A percentile compares a stretch with the other conserved stretches of the same genome.
Conservation (phyloP, 1,140 invertebrate genomes). For the Danaus plexippus region DNA sequence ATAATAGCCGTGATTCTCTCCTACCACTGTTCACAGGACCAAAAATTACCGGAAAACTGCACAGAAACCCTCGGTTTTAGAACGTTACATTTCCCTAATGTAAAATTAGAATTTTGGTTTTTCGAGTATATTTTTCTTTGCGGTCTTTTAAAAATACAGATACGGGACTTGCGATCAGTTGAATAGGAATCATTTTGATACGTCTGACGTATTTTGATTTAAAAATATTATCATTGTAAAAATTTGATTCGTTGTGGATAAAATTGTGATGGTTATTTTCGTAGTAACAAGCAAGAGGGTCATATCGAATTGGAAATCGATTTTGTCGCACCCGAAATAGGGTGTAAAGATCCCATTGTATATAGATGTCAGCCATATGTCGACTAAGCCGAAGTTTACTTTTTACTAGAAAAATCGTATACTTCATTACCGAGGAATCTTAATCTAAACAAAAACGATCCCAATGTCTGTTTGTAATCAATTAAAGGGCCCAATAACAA, state of each 20-base stretch:
- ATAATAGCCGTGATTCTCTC: conserved; percentile 66
- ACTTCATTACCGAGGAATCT: no score
- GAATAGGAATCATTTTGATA: no score
- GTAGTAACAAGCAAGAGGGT: conserved; percentile 50
- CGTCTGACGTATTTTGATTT: no score
- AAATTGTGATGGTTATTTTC: conserved; percentile 31
- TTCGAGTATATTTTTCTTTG: conserved; percentile 30
- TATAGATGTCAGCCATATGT: conserved; percentile 61
- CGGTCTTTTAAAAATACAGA: conserved; percentile 11
- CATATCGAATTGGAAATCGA: conserved; percentile 64
- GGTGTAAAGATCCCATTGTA: conserved; percentile 63
- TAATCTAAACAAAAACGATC: no score
- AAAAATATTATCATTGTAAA: no score
- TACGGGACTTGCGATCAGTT: no score
- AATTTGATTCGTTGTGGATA: conserved; percentile 8
- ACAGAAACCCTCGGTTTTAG: conserved; percentile 40
- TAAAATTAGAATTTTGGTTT: conserved; percentile 34
- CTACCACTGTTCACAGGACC: conserved; percentile 50
- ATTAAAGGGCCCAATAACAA: neutral
- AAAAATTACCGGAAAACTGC: conserved; percentile 68
- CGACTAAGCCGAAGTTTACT: conserved; percentile 20
- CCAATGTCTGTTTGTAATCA: neutral
- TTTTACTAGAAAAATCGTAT: no score
- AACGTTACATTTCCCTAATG: conserved; percentile 40
- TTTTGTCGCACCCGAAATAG: conserved; percentile 65